phyloP scores from a whole-genome alignment of 2,888 invertebrate species.

The Drosophila cognata region DNA sequence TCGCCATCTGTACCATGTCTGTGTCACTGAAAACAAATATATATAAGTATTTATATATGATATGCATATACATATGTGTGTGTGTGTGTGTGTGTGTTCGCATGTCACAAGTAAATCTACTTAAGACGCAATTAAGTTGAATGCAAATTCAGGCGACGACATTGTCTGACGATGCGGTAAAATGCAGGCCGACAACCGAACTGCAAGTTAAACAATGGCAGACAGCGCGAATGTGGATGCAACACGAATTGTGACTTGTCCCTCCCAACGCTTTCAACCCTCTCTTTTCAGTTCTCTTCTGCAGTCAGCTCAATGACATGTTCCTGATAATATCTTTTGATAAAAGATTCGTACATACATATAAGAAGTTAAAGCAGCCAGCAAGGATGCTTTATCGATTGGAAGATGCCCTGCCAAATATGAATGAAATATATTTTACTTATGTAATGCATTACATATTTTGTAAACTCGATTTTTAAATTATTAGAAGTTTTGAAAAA shows the following conservation, averaged over 20 bases:
- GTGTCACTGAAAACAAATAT: slow-evolving; percentile 6
- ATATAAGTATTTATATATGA: background rate
- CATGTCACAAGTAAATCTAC: slow-evolving; percentile 76
- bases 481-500: background rate
- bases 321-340: slow-evolving; percentile 43
- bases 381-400: background rate
- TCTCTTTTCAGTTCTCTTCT: background rate
- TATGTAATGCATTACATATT: background rate
- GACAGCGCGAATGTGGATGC: slow-evolving; percentile 35
- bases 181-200: slow-evolving; percentile 45
- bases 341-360: slow-evolving; percentile 7
- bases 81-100: slow-evolving; percentile 25
- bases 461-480: background rate
- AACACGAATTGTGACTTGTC: background rate
- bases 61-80: slow-evolving; percentile 3
- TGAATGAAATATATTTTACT: background rate
- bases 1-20: slow-evolving; percentile 2
- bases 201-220: slow-evolving; percentile 65
- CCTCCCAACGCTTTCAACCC: background rate
- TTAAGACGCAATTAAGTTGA: slow-evolving; percentile 82
- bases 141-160: slow-evolving; percentile 68
- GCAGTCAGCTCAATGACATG: slow-evolving; percentile 33
- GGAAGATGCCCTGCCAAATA: slow-evolving; percentile 15
- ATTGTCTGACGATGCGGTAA: slow-evolving; percentile 41
- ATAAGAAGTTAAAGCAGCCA: slow-evolving; percentile 7